phyloP scores from a whole-genome alignment of 2,797 vertebrate genomes.

The Typhlichthys eigenmanni region DNA sequence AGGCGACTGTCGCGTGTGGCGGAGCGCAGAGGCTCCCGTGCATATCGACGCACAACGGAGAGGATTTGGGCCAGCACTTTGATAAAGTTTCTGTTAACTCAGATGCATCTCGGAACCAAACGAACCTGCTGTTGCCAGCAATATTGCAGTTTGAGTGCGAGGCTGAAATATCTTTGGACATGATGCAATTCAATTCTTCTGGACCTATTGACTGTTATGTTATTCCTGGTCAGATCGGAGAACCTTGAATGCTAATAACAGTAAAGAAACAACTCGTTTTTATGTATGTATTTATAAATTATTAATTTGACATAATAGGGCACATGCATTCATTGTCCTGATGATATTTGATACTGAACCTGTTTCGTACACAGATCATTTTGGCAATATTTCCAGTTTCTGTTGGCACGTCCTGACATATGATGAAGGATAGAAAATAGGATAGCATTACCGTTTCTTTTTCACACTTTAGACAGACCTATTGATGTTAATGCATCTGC shows the following conservation, averaged over 20 bases:
- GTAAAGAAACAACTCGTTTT: background rate
- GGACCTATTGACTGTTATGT: conserved; percentile 40
- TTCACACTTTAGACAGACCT: no score
- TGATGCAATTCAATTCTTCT: conserved; percentile 61
- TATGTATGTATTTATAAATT: no score
- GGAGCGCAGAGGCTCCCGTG: conserved; percentile 48
- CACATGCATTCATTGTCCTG: no score
- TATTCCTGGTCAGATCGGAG: conserved; percentile 69
- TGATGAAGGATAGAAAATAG: no score
- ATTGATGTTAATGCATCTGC: no score
- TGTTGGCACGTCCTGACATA: no score
- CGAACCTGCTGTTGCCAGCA: conserved; percentile 57
- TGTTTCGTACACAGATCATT: no score
- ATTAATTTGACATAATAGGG: background rate
- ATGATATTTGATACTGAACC: no score
- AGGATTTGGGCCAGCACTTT: conserved; percentile 43
- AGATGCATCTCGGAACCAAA: conserved; percentile 27
- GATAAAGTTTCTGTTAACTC: conserved; percentile 63
- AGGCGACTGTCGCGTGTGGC: conserved; percentile 32
- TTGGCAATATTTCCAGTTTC: no score
- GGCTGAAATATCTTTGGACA: conserved; percentile 66
- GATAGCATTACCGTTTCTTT: no score
- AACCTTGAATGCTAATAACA: conserved; percentile 31
- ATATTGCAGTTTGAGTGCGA: conserved; percentile 66
- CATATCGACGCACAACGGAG: conserved; percentile 17